Evolutionary conservation across 2,888 invertebrate species (phyloP), one percentile per base, ranked within the genome.

Genomic region (Xylocampa areola): DNA sequence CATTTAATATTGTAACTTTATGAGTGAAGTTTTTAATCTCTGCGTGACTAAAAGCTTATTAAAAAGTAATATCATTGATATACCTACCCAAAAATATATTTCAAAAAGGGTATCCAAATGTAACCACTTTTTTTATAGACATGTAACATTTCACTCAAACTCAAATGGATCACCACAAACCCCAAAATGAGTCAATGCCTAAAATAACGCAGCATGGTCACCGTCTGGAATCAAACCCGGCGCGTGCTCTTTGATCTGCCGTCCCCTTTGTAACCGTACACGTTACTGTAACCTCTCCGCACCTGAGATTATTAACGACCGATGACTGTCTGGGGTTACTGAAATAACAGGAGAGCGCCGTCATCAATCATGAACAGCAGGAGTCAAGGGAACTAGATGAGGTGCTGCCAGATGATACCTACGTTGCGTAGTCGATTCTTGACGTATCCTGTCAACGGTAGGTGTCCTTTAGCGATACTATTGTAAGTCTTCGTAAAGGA

Each of bases 251-350:
- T 77, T 80, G 84, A 82, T 81, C 68, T 57, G 62, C 63, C 63
- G 73, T 69, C 73, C 60, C 72, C 76, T 74, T 71, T 80, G 81
- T 74, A 79, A 80, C 61, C 23, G 8, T 50, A 73, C 51, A 69
- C 71, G 55, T 32, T 48, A 63, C 68, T 67, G 73, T 70, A 57
- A 76, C 66, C 68, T 64, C 70, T 78, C 77, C 77, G 77, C 77
- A 80, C 76, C 76, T 70, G 69, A 69, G 63, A 57, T 64, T 65
- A 76, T 81, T 81, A 81, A 73, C 72, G 66, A 59, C 68, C 66
- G 78, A 73, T 81, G 80, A 81, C 74, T 73, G 62, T 48, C 53
- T 59, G 27, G 44, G 59, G 68, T 68, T 76, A 60, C 73, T 45
- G 47, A 72, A 76, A 73, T 62, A 73, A 76, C 68, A 61, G 27